phyloP scores from a whole-genome alignment of 2,888 invertebrate genomes.

The Scaptodrosophila latifasciaeformis region DNA sequence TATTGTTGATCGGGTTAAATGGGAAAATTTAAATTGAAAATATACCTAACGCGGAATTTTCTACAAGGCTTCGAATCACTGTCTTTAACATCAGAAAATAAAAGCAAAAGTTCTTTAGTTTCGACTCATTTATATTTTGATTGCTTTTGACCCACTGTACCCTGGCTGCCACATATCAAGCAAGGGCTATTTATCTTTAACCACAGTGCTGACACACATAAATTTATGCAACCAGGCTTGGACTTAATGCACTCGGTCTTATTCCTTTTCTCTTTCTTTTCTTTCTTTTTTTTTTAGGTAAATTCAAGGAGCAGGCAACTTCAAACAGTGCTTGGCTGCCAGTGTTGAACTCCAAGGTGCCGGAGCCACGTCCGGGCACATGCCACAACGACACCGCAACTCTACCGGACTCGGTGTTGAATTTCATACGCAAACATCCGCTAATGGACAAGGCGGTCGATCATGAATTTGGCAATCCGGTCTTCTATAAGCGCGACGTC shows the following conservation, averaged over 20 bases:
- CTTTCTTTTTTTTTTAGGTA: conserved; percentile 56
- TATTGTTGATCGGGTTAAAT: too few relatives aligned
- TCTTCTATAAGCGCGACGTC: conserved; percentile 93
- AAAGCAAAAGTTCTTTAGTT: too few relatives aligned
- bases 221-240: conserved; percentile 51
- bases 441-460: conserved; percentile 97
- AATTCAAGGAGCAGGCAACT: conserved; percentile 95
- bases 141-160: conserved; percentile 6
- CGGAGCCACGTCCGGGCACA: conserved; percentile 94
- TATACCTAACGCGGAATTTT: too few relatives aligned
- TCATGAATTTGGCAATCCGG: conserved; percentile 94
- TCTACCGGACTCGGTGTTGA: conserved; percentile 92
- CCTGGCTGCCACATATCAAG: conserved; percentile 53
- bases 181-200: conserved; percentile 42
- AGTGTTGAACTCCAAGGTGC: conserved; percentile 91
- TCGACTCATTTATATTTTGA: conserved; percentile 14
- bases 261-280: not conserved
- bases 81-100: too few relatives aligned
- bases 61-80: too few relatives aligned
- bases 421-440: conserved; percentile 97
- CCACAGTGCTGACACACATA: conserved; percentile 51
- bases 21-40: too few relatives aligned
- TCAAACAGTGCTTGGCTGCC: conserved; percentile 96
- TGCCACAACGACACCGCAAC: conserved; percentile 95
- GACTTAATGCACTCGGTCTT: conserved; percentile 31